Evolutionary conservation across 2,797 vertebrate species (phyloP).

Genomic region (Columba guinea): DNA sequence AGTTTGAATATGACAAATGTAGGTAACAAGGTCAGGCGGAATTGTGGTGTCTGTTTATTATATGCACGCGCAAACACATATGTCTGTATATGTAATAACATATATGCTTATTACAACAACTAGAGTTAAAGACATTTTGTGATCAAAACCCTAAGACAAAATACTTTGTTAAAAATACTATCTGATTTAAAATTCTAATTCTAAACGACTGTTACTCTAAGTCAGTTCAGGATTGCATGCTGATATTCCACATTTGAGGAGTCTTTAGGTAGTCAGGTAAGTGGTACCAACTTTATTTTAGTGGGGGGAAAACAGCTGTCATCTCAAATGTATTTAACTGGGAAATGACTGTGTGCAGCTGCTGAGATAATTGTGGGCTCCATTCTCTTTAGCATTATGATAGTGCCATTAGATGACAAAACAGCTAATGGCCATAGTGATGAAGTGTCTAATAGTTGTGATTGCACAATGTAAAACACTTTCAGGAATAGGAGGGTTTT

Average conservation of each 20-base stretch:
- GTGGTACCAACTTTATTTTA: not conserved
- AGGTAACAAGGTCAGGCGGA: not conserved
- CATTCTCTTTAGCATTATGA: not conserved
- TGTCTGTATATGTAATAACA: accelerated
- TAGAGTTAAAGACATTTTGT: not conserved
- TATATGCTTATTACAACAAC: not conserved
- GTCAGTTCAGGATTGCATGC: not conserved
- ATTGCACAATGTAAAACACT: not conserved
- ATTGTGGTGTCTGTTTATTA: not conserved
- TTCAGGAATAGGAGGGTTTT: not conserved
- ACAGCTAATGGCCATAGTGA: not conserved
- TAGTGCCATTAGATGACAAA: conserved; percentile 11
- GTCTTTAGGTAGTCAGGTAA: not conserved
- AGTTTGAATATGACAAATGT: not conserved
- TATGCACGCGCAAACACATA: accelerated
- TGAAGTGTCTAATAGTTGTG: not conserved
- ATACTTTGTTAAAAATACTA: not conserved
- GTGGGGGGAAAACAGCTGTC: not conserved
- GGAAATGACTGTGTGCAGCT: conserved; percentile 20
- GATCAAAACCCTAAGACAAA: not conserved
- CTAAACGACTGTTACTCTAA: not conserved
- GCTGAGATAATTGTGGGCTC: conserved; percentile 26
- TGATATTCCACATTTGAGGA: not conserved
- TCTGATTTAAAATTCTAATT: not conserved
- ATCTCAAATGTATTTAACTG: not conserved